Conservation (phyloP, 1,140 invertebrate genomes). For the Brachionus koreanus region DNA sequence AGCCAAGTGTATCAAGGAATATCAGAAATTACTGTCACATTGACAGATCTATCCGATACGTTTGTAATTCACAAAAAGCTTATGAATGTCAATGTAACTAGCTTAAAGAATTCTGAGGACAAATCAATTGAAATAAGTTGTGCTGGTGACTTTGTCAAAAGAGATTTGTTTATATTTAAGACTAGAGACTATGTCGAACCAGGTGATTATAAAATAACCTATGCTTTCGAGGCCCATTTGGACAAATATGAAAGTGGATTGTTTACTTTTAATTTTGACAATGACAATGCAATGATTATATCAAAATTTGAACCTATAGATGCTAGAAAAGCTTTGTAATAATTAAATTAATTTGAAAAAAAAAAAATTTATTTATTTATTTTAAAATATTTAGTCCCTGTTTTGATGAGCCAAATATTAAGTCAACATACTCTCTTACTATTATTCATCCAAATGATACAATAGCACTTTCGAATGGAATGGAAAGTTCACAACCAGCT, state of each 20-base stretch:
- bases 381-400: constrained; percentile 55
- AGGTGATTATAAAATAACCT: neutral
- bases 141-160: constrained; percentile 9
- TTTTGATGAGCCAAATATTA: constrained; percentile 41
- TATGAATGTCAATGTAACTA: neutral
- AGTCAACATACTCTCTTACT: neutral
- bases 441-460: constrained; percentile 5
- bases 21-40: neutral
- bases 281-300: neutral
- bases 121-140: constrained; percentile 6
- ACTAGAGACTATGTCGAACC: neutral
- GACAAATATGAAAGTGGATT: constrained; percentile 31
- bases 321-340: constrained; percentile 29
- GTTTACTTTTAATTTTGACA: neutral
- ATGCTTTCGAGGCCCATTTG: neutral
- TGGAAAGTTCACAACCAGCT: neutral
- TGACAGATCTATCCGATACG: neutral
- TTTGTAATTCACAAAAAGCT: constrained; percentile 10
- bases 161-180: constrained; percentile 28
- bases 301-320: constrained; percentile 39
- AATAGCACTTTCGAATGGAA: constrained; percentile 19
- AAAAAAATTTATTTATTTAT: neutral
- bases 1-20: neutral
- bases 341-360: neutral
- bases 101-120: neutral